Base-by-base conservation (phyloP, 2,888 invertebrate genomes). In the Drosophila ezoana region DNA sequence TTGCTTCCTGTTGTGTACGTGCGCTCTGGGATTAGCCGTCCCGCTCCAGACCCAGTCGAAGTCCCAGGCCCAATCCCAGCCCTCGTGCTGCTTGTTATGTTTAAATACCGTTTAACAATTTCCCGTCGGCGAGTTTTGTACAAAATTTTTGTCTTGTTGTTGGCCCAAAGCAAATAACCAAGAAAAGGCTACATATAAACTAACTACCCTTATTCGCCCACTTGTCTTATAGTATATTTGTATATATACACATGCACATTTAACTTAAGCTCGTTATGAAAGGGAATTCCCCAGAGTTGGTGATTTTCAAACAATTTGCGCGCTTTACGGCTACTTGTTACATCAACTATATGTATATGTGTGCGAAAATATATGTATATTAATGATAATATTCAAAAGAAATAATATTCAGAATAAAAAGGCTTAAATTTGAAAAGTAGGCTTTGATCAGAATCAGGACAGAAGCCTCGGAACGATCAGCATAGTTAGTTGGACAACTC, bases 71-170 rank as follows among this genome's bases (percentile, higher is more conserved):
- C 62, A 61, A 37, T 53, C 49, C 53, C 43, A 59, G 18, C 40
- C 23, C 62, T 53, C 40, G 52, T 45, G 41, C 58, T 70, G 65
- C 73, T 76, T 72, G 68, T 76, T 74, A 73, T 73, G 79, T 72
- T 89, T 90, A 89, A 89, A 90, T 89, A 89, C 87, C 89, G 90
- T 89, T 89, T 90, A 89, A 88, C 89, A 87, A 89, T 84, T 89
- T 89, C 82, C 89, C 87, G 78, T 73, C 72, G 86, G 83, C 79
- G 53, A 65, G 62, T 69, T 76, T 70, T 68, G 45, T 49, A 40
- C 33, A 44, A 40, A 32, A 44, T 63, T 63, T 62, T 51, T 59
- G 18, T 43, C 13, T 47, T 41, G 41, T 43, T 32, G 41, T 48
- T 67, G 52, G 43, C 40, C 33, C 58, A 57, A 57, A 72, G 56